Percentiles rank a stretch among this genome's conserved stretches.
Evolutionary conservation across 2,113 vertebrate species (phyloP).

Genomic region (Brachionichthys hirsutus): DNA sequence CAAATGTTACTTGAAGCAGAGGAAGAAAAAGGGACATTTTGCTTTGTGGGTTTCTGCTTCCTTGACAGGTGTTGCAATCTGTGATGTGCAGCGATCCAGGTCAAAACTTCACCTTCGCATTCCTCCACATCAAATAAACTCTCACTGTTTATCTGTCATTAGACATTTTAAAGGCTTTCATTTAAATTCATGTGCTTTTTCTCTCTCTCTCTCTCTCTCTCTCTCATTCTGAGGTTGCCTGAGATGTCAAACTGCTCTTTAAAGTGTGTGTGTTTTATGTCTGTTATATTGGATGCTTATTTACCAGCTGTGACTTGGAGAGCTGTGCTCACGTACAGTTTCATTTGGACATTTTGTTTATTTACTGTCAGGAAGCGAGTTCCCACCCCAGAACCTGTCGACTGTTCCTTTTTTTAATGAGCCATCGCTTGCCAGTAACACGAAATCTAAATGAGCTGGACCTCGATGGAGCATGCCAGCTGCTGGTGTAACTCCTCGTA

Average conservation of each 20-base stretch:
- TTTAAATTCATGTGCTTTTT: conserved; percentile 56
- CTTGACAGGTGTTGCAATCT: conserved; percentile 72
- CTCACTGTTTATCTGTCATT: conserved; percentile 57
- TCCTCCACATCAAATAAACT: conserved; percentile 76
- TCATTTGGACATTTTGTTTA: conserved; percentile 33
- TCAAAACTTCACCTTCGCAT: conserved; percentile 68
- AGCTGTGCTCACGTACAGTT: conserved; percentile 29
- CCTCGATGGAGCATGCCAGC: conserved; percentile 16
- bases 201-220: background rate
- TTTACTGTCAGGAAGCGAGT: conserved; percentile 36
- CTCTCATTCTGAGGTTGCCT: conserved; percentile 40
- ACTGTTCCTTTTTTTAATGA: conserved; percentile 21
- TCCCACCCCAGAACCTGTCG: conserved; percentile 10
- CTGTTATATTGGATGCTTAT: conserved; percentile 56
- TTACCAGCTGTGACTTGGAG: conserved; percentile 54
- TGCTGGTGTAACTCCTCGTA: background rate
- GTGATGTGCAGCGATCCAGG: conserved; percentile 58
- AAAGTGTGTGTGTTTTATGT: conserved; percentile 61
- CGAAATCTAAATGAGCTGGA: conserved; percentile 11
- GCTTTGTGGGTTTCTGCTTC: conserved; percentile 73
- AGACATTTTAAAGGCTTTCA: conserved; percentile 54
- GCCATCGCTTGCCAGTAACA: conserved; percentile 22
- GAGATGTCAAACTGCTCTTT: conserved; percentile 51
- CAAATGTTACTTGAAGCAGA: conserved; percentile 84
- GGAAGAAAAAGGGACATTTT: conserved; percentile 39